phyloP scores from a whole-genome alignment of 2,888 invertebrate genomes.

The Amphipyra berbera region DNA sequence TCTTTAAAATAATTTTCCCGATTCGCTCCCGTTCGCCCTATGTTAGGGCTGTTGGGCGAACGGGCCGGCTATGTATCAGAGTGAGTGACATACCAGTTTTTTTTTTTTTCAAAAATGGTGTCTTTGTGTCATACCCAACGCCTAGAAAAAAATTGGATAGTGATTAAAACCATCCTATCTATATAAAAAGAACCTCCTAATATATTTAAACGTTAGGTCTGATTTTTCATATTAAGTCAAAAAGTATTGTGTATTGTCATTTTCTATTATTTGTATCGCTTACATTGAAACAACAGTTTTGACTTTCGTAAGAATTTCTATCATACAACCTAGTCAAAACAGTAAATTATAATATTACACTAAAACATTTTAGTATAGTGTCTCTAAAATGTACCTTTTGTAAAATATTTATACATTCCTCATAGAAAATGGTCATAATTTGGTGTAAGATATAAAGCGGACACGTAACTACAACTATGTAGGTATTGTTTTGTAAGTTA shows the following conservation, averaged over 20 bases:
- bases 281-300: constrained; percentile 1
- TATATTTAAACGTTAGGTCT: constrained; percentile 28
- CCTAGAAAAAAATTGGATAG: too few species aligned
- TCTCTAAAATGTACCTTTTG: constrained; percentile 32
- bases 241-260: neutral
- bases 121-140: too few species aligned
- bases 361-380: neutral
- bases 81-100: too few species aligned
- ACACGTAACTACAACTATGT: constrained; percentile 21
- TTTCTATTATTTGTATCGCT: too few species aligned
- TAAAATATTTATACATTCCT: constrained; percentile 34
- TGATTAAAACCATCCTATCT: too few species aligned
- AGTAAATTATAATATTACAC: constrained; percentile 5
- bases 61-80: too few species aligned
- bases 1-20: too few species aligned
- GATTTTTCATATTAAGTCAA: constrained; percentile 1
- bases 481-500: constrained; percentile 50
- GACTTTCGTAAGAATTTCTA: constrained; percentile 16
- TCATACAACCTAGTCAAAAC: constrained; percentile 37
- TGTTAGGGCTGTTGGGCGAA: too few species aligned
- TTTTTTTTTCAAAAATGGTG: too few species aligned
- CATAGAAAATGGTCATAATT: constrained; percentile 1
- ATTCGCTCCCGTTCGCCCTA: too few species aligned
- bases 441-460: constrained; percentile 4
- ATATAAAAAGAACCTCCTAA: neutral